Evolutionary conservation across 2,888 invertebrate genomes (phyloP), one percentile per base, ranked within the genome.

Genomic region (Chaitophorus viminalis): DNA sequence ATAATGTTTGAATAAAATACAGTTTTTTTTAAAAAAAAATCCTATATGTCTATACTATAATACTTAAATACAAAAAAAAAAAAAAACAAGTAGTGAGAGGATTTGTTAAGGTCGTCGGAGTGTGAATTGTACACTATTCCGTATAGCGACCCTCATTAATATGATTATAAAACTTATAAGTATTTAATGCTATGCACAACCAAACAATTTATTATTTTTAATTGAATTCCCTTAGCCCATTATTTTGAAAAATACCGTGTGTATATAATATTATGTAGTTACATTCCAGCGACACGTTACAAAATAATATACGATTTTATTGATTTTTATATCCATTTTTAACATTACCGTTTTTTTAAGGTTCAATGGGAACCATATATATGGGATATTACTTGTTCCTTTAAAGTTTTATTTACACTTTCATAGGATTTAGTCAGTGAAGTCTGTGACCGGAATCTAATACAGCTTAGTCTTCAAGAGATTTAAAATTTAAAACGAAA

Each of bases 391-490:
- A 72, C 31, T 74, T 36, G 72, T 72, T 72, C 21, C 82, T 82
- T 82, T 74, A 74, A 82, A 82, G 54, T 82, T 82, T 74, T 74
- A 82, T 82, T 74, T 33, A 70, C 82, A 70, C 70, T 82, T 33
- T 54, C 17, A 29, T 72, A 54, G 54, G 54, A 8, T 74, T 82
- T 36, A 74, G 36, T n/a, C 11, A 46, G 4, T 21, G 21, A 29
- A 82, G 70, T 72, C 52, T 82, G 70, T 72, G 70, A 82, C 72
- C 54, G 52, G 54, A 82, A 74, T 82, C 8, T 54, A 74, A 74
- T 54, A 54, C 36, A 21, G 52, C 70, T 82, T 82, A 82, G 8
- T 3, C 25, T 70, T 33, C 3, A 36, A 36, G 54, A 82, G 52
- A 82, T 82, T 74, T 72, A 74, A 36, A 82, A 82, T 74, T 52